These are phyloP conservation scores for Drosophila austrosaltans DNA, from an alignment of 2,888 invertebrate species.

Conservation along the genomic window DNA sequence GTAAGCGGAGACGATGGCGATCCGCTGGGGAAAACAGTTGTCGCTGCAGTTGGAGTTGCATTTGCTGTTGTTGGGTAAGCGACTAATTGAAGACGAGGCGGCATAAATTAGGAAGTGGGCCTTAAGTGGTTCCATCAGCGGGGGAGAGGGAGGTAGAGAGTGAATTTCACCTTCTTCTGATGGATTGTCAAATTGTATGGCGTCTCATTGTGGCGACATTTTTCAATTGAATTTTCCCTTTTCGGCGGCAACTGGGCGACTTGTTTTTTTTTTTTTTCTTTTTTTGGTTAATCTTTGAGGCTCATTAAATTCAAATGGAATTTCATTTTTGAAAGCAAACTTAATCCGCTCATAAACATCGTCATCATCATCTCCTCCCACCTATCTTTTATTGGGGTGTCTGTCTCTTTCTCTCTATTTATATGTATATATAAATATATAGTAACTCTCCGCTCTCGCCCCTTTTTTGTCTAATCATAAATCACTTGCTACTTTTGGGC, in stretches of 20 bases:
- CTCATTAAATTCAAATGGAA: slow-evolving; percentile 77
- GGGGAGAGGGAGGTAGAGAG: neutral
- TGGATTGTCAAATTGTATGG: slow-evolving; percentile 72
- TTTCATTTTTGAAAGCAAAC: slow-evolving; percentile 61
- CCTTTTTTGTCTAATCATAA: slow-evolving; percentile 37
- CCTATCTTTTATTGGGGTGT: slow-evolving; percentile 35
- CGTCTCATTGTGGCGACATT: slow-evolving; percentile 61
- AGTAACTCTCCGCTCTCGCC: slow-evolving; percentile 2
- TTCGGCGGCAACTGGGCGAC: slow-evolving; percentile 16
- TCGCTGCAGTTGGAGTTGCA: slow-evolving; percentile 21
- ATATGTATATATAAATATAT: neutral
- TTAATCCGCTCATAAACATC: slow-evolving; percentile 81
- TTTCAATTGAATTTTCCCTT: slow-evolving; percentile 64
- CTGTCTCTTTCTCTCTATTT: neutral
- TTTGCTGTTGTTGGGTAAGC: slow-evolving; percentile 41
- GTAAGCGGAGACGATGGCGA: slow-evolving; percentile 57
- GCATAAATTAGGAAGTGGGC: slow-evolving; percentile 68
- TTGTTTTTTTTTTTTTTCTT: neutral
- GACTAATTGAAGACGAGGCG: slow-evolving; percentile 74
- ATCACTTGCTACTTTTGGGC: slow-evolving; percentile 34
- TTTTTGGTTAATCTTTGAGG: slow-evolving; percentile 51
- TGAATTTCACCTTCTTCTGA: slow-evolving; percentile 43
- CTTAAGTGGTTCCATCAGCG: slow-evolving; percentile 54
- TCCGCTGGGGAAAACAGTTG: slow-evolving; percentile 56
- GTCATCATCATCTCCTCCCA: slow-evolving; percentile 26